Evolutionary conservation across 1,140 invertebrate genomes (phyloP), one percentile per base, ranked within the genome.

Genomic region (Zaprionus vittiger): DNA sequence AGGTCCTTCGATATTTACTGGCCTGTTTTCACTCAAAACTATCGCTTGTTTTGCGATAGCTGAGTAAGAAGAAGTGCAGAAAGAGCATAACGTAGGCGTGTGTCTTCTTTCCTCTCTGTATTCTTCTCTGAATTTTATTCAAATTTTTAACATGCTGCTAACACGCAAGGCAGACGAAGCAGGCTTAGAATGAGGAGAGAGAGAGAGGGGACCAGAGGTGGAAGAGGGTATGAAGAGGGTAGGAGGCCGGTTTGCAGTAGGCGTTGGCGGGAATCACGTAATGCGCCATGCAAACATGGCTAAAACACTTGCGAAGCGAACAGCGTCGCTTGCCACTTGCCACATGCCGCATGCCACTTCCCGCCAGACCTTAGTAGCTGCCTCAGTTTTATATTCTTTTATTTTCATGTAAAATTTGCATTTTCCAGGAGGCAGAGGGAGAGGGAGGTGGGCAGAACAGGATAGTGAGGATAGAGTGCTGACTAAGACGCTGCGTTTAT

Each of bases 261-360:
- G 84, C 81, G 81, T 80, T 65, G 71, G 77, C 84, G 62, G 90
- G 90, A 89, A 89, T 89, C 85, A 90, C 85, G 85, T 90, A 90
- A 90, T 90, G 81, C 79, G 85, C 77, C 81, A 82, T 80, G 81
- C 85, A 90, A 90, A 90, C 85, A 90, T 86, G 80, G 85, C 82
- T 90, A 82, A 90, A 90, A 90, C 85, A 90, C 85, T 90, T 90
- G 85, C 81, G 73, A 62, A 54, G 47, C 20, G 17, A 52, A n/a
- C 20, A 22, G 47, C 47, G 47, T 22, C 11, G 20, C 38, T 41
- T 41, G 14, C 38, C 38, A 5, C 47, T 24, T 52, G 47, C 20
- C 47, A 52, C 47, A 12, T 81, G 76, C 41, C 41, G n/a, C 41
- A 44, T 44, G 41, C 41, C 41, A n/a, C 38, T 41, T 41, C n/a